phyloP scores from a whole-genome alignment of 2,797 vertebrate genomes.

The Hafferia zeledoni region DNA sequence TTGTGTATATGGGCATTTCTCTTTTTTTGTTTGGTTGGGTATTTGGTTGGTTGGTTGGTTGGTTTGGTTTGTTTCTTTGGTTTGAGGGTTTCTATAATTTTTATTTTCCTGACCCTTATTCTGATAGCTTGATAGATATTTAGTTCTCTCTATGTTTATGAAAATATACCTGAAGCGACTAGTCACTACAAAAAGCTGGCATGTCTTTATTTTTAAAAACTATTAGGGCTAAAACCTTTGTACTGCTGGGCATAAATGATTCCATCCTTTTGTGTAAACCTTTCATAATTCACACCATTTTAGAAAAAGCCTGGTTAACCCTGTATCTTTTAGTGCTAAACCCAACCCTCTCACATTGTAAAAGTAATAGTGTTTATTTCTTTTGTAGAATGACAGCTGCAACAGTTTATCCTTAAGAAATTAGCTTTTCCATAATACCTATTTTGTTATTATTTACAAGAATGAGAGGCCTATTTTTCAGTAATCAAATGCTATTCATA shows the following conservation, averaged over 20 bases:
- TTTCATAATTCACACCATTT: background rate
- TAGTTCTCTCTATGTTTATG: background rate
- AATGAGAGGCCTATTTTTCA: background rate
- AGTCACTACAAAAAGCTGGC: background rate
- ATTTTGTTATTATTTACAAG: background rate
- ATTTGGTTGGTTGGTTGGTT: background rate
- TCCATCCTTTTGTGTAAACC: background rate
- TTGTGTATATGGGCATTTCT: accelerated
- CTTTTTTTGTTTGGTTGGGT: accelerated
- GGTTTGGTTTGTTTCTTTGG: background rate
- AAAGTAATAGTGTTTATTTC: background rate
- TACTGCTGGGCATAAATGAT: background rate
- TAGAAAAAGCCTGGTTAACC: background rate
- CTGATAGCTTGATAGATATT: background rate
- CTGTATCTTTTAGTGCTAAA: background rate
- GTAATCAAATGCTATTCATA: background rate
- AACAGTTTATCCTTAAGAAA: background rate
- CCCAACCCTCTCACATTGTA: background rate
- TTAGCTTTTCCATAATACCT: background rate
- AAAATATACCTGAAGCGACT: background rate
- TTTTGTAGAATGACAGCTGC: background rate
- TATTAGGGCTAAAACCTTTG: background rate
- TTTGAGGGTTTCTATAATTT: background rate
- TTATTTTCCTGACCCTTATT: background rate
- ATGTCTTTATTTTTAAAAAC: background rate